phyloP scores from a whole-genome alignment of 2,113 vertebrate species.

The Laticauda colubrina region DNA sequence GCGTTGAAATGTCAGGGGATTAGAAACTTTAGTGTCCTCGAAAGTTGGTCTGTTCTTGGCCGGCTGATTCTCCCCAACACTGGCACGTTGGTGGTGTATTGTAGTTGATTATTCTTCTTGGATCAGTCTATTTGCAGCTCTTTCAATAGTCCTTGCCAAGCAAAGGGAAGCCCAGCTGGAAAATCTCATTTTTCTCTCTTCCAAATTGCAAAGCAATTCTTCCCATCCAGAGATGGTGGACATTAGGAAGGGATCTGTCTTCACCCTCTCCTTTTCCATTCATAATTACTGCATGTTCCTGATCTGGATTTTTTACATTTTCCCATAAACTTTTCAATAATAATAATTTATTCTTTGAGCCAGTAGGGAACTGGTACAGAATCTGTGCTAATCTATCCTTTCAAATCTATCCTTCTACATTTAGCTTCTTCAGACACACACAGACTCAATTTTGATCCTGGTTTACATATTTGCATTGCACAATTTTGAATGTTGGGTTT shows the following conservation, averaged over 20 bases:
- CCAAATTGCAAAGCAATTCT: conserved; percentile 63
- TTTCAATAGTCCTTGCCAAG: too few species aligned
- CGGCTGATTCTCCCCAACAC: conserved; percentile 26
- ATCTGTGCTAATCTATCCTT: conserved; percentile 36
- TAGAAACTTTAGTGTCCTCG: background rate
- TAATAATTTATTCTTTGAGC: background rate
- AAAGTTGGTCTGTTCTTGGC: conserved; percentile 2
- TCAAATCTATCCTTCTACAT: conserved; percentile 8
- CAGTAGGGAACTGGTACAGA: background rate
- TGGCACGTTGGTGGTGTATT: conserved; percentile 27
- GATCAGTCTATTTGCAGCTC: conserved; percentile 41
- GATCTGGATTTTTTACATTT: conserved; percentile 59
- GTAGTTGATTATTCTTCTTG: conserved; percentile 13
- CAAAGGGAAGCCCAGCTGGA: conserved; percentile 64
- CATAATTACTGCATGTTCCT: conserved; percentile 65
- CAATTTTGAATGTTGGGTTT: background rate
- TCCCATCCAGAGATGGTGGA: conserved; percentile 59
- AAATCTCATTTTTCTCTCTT: conserved; percentile 39
- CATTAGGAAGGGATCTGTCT: conserved; percentile 60
- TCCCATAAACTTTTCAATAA: background rate
- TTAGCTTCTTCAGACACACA: background rate
- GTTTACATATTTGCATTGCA: background rate
- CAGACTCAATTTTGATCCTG: background rate
- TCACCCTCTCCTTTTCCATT: conserved; percentile 63
- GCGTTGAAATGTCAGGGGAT: conserved; percentile 11